Evolutionary conservation across 2,888 invertebrate genomes (phyloP).

Genomic region (Hemithea aestivaria): DNA sequence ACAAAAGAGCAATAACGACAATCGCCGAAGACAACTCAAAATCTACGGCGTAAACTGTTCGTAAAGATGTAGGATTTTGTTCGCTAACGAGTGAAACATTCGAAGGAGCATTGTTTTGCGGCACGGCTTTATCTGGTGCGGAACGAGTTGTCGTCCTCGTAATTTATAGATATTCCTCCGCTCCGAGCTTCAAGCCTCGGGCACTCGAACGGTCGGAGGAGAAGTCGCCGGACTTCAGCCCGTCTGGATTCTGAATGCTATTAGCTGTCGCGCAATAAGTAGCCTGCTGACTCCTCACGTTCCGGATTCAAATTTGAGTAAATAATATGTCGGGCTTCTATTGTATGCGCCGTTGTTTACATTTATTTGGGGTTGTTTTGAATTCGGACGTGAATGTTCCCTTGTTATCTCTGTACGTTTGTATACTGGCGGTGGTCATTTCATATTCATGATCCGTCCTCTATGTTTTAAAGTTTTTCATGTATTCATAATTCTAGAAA

Average conservation of each 20-base stretch:
- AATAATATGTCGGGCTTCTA: slow-evolving; percentile 58
- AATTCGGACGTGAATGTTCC: slow-evolving; percentile 44
- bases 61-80: slow-evolving; percentile 66
- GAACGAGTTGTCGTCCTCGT: slow-evolving; percentile 75
- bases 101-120: slow-evolving; percentile 72
- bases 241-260: slow-evolving; percentile 46
- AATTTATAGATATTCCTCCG: slow-evolving; percentile 75
- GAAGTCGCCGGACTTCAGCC: slow-evolving; percentile 26
- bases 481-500: slow-evolving; percentile 3
- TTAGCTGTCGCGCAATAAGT: slow-evolving; percentile 66
- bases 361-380: slow-evolving; percentile 53
- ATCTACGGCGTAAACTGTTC: slow-evolving; percentile 61
- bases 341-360: slow-evolving; percentile 55
- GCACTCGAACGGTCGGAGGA: slow-evolving; percentile 25
- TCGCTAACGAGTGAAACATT: slow-evolving; percentile 65
- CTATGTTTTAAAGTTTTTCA: slow-evolving; percentile 24
- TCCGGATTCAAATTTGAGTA: slow-evolving; percentile 68
- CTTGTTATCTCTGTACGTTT: slow-evolving; percentile 48
- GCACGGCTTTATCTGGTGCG: slow-evolving; percentile 72
- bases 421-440: slow-evolving; percentile 37
- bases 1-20: slow-evolving; percentile 43
- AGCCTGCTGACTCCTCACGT: slow-evolving; percentile 63
- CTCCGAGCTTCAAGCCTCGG: slow-evolving; percentile 55
- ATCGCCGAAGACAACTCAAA: slow-evolving; percentile 47
- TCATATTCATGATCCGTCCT: slow-evolving; percentile 35